Percentiles rank a stretch among this genome's conserved stretches.
phyloP scores from a whole-genome alignment of 2,797 vertebrate genomes.

The Siniperca undulata region DNA sequence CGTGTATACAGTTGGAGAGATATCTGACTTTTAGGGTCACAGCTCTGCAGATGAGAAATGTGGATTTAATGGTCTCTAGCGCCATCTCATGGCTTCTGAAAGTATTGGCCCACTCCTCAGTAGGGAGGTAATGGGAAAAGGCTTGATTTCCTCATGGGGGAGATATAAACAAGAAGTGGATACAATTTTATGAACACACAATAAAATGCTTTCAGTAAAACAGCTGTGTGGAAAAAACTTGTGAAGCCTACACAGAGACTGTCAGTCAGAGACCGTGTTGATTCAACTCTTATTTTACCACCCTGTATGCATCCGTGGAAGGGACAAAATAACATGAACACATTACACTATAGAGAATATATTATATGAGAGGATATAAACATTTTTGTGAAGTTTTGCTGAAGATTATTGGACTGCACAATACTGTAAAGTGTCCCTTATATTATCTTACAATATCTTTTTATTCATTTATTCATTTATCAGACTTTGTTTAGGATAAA shows the following conservation, averaged over 20 bases:
- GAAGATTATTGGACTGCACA: neutral
- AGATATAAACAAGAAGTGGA: neutral
- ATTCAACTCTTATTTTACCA: neutral
- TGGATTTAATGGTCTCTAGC: constrained; percentile 53
- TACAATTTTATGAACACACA: neutral
- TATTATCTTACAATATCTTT: neutral
- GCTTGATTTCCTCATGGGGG: neutral
- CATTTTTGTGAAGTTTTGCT: neutral
- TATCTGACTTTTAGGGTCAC: neutral
- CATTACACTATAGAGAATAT: neutral
- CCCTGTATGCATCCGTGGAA: neutral
- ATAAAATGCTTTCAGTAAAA: neutral
- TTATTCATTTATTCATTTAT: neutral
- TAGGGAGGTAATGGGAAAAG: neutral
- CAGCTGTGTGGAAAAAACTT: neutral
- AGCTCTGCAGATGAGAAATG: neutral
- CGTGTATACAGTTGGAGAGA: neutral
- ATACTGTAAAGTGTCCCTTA: neutral
- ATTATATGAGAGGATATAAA: neutral
- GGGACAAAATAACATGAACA: neutral
- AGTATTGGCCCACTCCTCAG: neutral
- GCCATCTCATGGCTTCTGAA: constrained; percentile 54
- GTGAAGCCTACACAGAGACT: neutral
- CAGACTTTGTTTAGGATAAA: neutral
- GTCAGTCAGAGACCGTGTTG: neutral